Evolutionary conservation across 2,113 vertebrate species (phyloP).

Genomic region (Monarcha castaneiventris): DNA sequence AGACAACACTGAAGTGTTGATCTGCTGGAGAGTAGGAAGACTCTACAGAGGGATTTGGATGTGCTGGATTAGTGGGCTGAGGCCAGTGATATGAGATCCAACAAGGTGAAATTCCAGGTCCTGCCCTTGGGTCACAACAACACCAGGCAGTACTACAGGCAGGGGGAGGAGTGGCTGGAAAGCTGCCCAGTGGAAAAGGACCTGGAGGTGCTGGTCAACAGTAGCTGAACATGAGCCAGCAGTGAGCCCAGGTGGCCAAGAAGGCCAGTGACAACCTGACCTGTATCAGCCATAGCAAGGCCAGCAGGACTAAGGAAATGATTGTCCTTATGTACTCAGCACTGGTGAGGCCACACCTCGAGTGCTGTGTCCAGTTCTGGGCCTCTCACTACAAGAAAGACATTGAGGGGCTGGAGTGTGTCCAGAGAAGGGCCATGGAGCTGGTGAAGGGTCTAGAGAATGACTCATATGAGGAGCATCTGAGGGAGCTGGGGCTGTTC

Average conservation of each 20-base stretch:
- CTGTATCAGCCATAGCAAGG: neutral
- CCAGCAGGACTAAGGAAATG: neutral
- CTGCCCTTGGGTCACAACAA: neutral
- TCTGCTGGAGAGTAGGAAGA: neutral
- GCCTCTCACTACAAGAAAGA: neutral
- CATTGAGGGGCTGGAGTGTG: rapidly evolving
- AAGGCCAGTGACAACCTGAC: neutral
- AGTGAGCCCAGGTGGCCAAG: neutral
- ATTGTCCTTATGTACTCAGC: neutral
- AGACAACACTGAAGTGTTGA: neutral
- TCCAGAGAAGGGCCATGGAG: neutral
- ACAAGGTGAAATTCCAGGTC: neutral
- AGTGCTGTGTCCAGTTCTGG: neutral
- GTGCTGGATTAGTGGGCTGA: neutral
- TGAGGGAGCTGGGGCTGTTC: neutral
- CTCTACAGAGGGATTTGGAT: neutral
- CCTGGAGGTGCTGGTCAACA: no score
- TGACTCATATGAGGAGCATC: neutral
- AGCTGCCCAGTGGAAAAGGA: neutral
- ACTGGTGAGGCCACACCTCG: neutral
- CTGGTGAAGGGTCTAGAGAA: neutral
- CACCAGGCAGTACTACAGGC: neutral
- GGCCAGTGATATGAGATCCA: neutral
- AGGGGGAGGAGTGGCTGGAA: neutral
- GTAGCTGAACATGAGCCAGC: neutral